Conservation (phyloP, 2,797 vertebrate species). For the Eleutherodactylus coqui region DNA sequence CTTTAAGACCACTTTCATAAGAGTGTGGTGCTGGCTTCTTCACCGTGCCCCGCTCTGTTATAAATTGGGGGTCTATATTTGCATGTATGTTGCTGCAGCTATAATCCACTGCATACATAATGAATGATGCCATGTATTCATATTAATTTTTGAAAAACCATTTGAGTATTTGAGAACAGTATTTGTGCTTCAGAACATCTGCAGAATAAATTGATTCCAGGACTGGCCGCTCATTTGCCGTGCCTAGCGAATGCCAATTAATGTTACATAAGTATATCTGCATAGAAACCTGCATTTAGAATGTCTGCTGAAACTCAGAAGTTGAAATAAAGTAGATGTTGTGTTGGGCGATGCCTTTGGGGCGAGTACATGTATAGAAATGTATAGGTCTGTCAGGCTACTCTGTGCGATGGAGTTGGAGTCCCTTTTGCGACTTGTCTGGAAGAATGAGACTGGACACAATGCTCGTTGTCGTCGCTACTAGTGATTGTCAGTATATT, state of each 20-base stretch:
- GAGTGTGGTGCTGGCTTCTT: too few relatives aligned
- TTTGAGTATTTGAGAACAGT: not conserved
- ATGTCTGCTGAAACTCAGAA: not conserved
- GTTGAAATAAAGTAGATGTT: not conserved
- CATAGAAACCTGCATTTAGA: not conserved
- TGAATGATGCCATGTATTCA: not conserved
- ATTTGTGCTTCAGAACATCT: conserved; percentile 21
- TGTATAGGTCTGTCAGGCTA: not conserved
- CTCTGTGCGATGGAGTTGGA: too few relatives aligned
- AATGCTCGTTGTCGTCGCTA: too few relatives aligned
- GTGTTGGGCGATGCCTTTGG: not conserved
- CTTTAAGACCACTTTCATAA: too few relatives aligned
- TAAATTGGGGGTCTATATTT: too few relatives aligned
- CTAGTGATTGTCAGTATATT: too few relatives aligned
- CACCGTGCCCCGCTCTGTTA: too few relatives aligned
- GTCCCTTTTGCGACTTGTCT: too few relatives aligned
- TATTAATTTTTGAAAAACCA: not conserved
- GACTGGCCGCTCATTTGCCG: not conserved
- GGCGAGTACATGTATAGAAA: not conserved
- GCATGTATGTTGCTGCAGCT: not conserved
- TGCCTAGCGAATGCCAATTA: not conserved
- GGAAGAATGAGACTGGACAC: too few relatives aligned
- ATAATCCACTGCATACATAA: not conserved
- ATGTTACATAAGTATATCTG: conserved; percentile 12
- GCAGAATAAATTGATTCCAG: conserved; percentile 25